These are phyloP conservation scores for Plusia festucae DNA, from an alignment of 2,888 invertebrate species.

Conservation along the genomic window DNA sequence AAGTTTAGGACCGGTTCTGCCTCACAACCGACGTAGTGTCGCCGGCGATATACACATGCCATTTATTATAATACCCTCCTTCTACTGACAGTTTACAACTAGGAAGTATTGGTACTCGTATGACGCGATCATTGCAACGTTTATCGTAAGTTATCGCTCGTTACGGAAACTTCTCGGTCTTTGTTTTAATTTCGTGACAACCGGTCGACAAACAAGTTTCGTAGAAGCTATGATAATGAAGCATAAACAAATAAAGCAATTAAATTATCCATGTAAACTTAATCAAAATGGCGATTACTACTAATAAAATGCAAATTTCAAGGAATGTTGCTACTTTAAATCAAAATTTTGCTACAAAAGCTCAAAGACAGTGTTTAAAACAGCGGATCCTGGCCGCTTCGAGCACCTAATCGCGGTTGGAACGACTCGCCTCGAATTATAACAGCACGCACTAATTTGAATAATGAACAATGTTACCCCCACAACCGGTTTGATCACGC, in stretches of 20 bases:
- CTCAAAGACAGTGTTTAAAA: slow-evolving; percentile 52
- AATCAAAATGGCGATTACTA: slow-evolving; percentile 23
- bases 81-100: slow-evolving; percentile 73
- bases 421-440: slow-evolving; percentile 80
- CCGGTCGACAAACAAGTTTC: slow-evolving; percentile 48
- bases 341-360: slow-evolving; percentile 35
- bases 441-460: slow-evolving; percentile 86
- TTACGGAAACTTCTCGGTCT: slow-evolving; percentile 63
- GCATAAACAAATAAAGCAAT: slow-evolving; percentile 52
- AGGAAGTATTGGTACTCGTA: slow-evolving; percentile 71
- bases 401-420: slow-evolving; percentile 69
- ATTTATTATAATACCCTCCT: slow-evolving; percentile 81
- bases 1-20: slow-evolving; percentile 80
- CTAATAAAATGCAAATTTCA: slow-evolving; percentile 35
- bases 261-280: slow-evolving; percentile 40
- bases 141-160: slow-evolving; percentile 65
- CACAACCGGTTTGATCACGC: slow-evolving; percentile 83
- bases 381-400: slow-evolving; percentile 45
- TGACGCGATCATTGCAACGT: slow-evolving; percentile 70
- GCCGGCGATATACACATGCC: slow-evolving; percentile 75
- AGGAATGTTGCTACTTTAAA: slow-evolving; percentile 24
- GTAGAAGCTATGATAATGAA: slow-evolving; percentile 45
- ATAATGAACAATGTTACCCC: slow-evolving; percentile 86
- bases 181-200: slow-evolving; percentile 56
- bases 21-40: slow-evolving; percentile 71